phyloP scores from a whole-genome alignment of 2,888 invertebrate genomes.

The Tinea semifulvella region DNA sequence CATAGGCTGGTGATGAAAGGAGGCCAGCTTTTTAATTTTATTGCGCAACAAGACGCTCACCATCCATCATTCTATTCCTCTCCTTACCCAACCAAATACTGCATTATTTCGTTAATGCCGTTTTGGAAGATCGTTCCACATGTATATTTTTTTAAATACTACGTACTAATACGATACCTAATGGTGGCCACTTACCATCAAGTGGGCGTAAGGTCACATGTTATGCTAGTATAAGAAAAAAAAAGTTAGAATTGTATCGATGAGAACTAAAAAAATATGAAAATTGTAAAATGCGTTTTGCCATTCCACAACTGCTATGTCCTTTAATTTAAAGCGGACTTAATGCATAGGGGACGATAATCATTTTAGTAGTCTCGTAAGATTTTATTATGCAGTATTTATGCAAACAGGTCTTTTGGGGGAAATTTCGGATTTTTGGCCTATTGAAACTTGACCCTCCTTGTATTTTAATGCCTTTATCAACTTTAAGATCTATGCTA shows the following conservation, averaged over 20 bases:
- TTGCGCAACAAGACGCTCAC: no score
- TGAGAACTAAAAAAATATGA: background rate
- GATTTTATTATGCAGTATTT: constrained; percentile 59
- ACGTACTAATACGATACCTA: no score
- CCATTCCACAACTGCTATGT: background rate
- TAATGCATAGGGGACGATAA: constrained; percentile 28
- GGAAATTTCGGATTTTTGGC: constrained; percentile 53
- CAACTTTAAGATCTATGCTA: no score
- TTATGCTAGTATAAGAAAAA: background rate
- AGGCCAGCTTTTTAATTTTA: no score
- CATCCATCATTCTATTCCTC: no score
- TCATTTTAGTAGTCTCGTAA: constrained; percentile 56
- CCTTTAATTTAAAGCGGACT: constrained; percentile 52
- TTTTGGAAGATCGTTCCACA: background rate
- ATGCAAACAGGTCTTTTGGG: constrained; percentile 60
- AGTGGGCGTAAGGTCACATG: no score
- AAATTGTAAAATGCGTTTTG: background rate
- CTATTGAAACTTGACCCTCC: constrained; percentile 57
- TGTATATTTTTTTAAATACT: background rate
- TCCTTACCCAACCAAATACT: no score
- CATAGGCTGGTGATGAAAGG: no score
- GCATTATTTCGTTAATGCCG: no score
- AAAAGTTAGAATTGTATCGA: background rate
- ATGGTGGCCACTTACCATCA: no score
- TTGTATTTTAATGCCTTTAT: constrained; percentile 17